Conservation (phyloP, 2,113 vertebrate species). For the Anoplopoma fimbria region DNA sequence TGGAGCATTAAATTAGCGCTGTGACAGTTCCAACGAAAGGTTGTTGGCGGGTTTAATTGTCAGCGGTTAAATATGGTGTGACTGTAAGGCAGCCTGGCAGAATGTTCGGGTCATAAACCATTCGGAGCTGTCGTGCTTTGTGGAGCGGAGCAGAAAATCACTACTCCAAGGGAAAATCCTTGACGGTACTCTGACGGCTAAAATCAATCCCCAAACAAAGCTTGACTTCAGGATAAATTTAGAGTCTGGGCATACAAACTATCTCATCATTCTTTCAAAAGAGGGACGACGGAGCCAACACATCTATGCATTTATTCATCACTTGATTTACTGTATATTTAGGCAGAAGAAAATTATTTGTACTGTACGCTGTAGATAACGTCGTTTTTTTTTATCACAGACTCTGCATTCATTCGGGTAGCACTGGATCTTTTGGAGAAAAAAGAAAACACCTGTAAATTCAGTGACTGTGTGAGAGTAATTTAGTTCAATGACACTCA, state of each 20-base stretch:
- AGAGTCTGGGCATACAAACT: conserved; percentile 29
- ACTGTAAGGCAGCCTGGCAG: conserved; percentile 54
- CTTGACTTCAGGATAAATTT: conserved; percentile 48
- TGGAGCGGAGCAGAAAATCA: conserved; percentile 61
- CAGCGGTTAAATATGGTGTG: conserved; percentile 66
- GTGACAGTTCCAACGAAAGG: conserved; percentile 60
- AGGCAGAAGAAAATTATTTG: neutral
- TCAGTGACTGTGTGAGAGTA: conserved; percentile 20
- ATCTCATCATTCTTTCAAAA: conserved; percentile 14
- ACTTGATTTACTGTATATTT: conserved; percentile 11
- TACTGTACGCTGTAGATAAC: neutral
- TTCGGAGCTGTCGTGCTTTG: conserved; percentile 41
- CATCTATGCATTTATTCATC: conserved; percentile 13
- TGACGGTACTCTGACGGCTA: conserved; percentile 45
- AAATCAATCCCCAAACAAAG: conserved; percentile 61
- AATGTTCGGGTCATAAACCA: conserved; percentile 63
- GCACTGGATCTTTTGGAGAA: conserved; percentile 1
- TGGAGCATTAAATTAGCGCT: conserved; percentile 66
- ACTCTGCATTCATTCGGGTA: neutral
- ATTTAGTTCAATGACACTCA: conserved; percentile 55
- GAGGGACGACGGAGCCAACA: neutral
- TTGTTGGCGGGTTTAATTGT: conserved; percentile 70
- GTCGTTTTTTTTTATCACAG: neutral
- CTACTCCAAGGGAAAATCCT: conserved; percentile 46
- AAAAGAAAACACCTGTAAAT: neutral